Evolutionary conservation across 1,140 invertebrate species (phyloP).

Genomic region (Cydia amplana): DNA sequence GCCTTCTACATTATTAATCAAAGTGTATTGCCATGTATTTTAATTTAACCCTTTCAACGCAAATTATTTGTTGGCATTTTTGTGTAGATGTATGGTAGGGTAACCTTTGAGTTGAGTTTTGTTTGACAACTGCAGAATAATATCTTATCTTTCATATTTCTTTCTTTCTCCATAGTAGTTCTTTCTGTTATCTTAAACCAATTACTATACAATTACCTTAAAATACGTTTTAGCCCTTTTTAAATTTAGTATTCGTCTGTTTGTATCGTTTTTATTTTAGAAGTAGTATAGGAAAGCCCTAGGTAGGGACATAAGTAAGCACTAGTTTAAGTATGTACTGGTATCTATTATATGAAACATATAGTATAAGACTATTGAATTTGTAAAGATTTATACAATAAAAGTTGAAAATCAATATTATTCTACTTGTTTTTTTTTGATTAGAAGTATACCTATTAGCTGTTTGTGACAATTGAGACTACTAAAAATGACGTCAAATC

Average conservation of each 20-base stretch:
- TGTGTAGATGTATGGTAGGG: not conserved
- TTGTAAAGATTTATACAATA: slow-evolving; percentile 31
- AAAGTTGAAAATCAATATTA: slow-evolving; percentile 13
- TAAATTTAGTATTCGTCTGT: too few relatives aligned
- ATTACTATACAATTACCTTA: too few relatives aligned
- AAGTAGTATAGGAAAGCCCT: not conserved
- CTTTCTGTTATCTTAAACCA: too few relatives aligned
- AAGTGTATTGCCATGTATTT: not conserved
- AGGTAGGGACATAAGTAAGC: not conserved
- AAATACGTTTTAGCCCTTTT: too few relatives aligned
- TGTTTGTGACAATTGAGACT: too few relatives aligned
- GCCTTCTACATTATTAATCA: not conserved
- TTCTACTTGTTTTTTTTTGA: not conserved
- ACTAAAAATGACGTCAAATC: too few relatives aligned
- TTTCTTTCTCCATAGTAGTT: too few relatives aligned
- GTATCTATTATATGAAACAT: slow-evolving; percentile 4
- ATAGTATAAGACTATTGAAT: slow-evolving; percentile 23
- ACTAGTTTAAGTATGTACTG: slow-evolving; percentile 21
- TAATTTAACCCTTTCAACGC: not conserved
- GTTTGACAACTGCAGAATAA: too few relatives aligned
- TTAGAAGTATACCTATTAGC: not conserved
- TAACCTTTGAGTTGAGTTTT: too few relatives aligned
- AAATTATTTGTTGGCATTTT: not conserved
- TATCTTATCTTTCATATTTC: too few relatives aligned
- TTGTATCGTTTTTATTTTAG: too few relatives aligned